Percentiles rank a stretch among this genome's conserved stretches.
phyloP scores from a whole-genome alignment of 1,140 invertebrate genomes.

The Hetaerina americana region DNA sequence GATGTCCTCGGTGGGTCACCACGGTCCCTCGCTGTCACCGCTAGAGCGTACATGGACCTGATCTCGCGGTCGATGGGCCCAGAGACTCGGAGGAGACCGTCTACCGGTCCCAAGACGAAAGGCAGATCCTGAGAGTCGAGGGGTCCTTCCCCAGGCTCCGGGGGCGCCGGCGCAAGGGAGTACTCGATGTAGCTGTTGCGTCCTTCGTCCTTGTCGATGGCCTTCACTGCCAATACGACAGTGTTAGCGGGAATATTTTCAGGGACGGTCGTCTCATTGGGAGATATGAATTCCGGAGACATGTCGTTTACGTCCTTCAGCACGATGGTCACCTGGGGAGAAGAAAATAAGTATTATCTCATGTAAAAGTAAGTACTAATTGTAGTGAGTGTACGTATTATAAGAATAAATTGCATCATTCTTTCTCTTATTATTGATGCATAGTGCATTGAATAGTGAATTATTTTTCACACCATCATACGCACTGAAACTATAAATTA shows the following conservation, averaged over 20 bases:
- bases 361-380: too few relatives aligned
- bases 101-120: conserved; percentile 75
- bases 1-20: conserved; percentile 70
- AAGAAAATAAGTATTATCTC: conserved; percentile 12
- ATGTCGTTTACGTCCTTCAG: conserved; percentile 91
- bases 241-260: conserved; percentile 85
- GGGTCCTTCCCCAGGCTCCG: conserved; percentile 20
- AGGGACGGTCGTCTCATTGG: conserved; percentile 58
- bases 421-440: too few relatives aligned
- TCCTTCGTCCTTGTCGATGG: conserved; percentile 83
- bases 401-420: too few relatives aligned
- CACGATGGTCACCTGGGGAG: conserved; percentile 65
- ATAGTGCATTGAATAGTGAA: too few relatives aligned
- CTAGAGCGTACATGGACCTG: conserved; percentile 62
- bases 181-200: conserved; percentile 89
- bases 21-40: conserved; percentile 72
- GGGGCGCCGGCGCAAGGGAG: conserved; percentile 34
- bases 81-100: conserved; percentile 71
- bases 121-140: conserved; percentile 35
- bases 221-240: conserved; percentile 79
- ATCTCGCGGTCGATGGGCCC: conserved; percentile 74
- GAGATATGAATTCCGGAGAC: conserved; percentile 76
- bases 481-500: too few relatives aligned
- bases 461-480: too few relatives aligned
- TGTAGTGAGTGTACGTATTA: too few relatives aligned